Evolutionary conservation across 2,113 vertebrate species (phyloP), one percentile per base, ranked within the genome.

Genomic region (Limanda limanda): DNA sequence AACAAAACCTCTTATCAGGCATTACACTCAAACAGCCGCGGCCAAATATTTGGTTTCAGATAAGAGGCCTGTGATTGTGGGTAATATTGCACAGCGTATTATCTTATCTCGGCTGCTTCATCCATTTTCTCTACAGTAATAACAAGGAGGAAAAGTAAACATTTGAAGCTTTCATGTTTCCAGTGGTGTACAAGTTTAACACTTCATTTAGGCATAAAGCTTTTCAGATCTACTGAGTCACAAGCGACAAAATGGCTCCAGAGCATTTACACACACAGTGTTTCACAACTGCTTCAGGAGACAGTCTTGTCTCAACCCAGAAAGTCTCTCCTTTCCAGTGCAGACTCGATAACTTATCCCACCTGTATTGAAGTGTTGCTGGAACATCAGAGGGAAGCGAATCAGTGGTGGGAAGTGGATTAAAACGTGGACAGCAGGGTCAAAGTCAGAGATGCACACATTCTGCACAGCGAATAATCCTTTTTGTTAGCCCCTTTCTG

Each of bases 31-130:
- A 76, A 85, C 76, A 81, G 86, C 79, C 23, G 31, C 20, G 66
- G 72, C 78, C 83, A 92, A 92, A 92, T 92, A 91, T 91, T 93
- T 93, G 78, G 56, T 76, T 90, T 85, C 11, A 79, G 91, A 93
- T 92, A 91, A 89, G 81, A 82, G 63, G 55, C 42, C 77, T 81
- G 76, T 72, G 61, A 86, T 86, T 85, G 78, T 69, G 62, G 51
- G 23, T 65, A 81, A 65, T 81, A 77, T 7, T 27, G 55, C 61
- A 76, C 31, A 54, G 47, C 5, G 62, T 54, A 57, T 60, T 71
- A 84, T 81, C 83, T 88, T 74, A 81, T 83, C 84, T 86, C 7
- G 0, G 55, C 67, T 24, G 61, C 45, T 70, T 60, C 45, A 62
- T 54, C 24, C 27, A 71, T 69, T 71, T 67, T 59, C 47, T 71